Base-by-base conservation (phyloP, 1,140 invertebrate species). In the Drosophila parvula region DNA sequence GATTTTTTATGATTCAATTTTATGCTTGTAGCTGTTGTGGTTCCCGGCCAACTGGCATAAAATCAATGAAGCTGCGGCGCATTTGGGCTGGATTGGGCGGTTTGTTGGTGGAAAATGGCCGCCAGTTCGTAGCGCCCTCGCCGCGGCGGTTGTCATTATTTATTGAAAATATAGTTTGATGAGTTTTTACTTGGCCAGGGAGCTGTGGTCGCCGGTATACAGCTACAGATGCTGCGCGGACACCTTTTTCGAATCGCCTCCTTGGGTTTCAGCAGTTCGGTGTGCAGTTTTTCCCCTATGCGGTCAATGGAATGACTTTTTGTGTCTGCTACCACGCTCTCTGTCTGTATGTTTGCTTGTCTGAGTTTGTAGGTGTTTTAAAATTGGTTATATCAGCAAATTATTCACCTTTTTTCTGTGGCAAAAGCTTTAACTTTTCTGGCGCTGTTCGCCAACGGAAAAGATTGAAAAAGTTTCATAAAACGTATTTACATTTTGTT, bases 81-180 rank as follows among this genome's bases (percentile, higher is more conserved):
- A 38, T 55, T 30, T 69, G 43, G 45, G 18, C 36, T 47, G 40
- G 16, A 16, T 30, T 43, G 40, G 63, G 57, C 14, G 40, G 63
- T 30, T 18, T 34, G 43, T 18, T 22, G 38, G 7, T 34, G 43
- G 58, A 51, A 78, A 85, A 86, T 81, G 69, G 69, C 50, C 58
- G 60, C 45, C 81, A 79, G 63, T 60, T 58, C 27, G 27, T n/a
- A 27, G 18, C 47, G 16, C 22, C 51, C 45, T 41, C 50, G 27
- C 61, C 28, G 18, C 55, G 34, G 3, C 51, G 58, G 55, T 83
- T 83, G 84, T 89, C 84, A 86, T 80, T 88, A 88, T 88, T 83
- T 88, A 88, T 89, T 88, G 83, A 89, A 88, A 88, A 88, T 84
- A 88, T 88, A 80, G 83, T 88, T 88, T 89, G 84, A 88, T 88